Evolutionary conservation across 2,888 invertebrate genomes (phyloP), one percentile per base, ranked within the genome.

Genomic region (Silvanus unidentatus): DNA sequence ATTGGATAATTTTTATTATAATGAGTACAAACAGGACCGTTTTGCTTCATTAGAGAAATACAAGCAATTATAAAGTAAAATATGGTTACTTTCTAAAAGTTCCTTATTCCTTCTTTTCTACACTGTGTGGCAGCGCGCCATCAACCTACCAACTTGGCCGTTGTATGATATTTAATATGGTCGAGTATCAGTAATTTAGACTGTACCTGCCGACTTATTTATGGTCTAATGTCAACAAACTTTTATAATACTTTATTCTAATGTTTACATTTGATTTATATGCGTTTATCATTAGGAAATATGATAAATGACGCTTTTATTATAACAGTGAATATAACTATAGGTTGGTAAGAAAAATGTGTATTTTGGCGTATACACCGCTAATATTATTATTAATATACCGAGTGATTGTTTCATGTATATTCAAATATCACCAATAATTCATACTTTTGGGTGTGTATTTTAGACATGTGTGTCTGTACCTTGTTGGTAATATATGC

Each of bases 71-170:
- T 50, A 40, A 46, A 27, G 52, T 56, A 53, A 56, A 57, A 49
- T 57, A 57, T 53, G 50, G 47, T 38, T 39, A 53, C 53, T 54
- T 54, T 54, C 53, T 49, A 52, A 49, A n/a, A 57, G 49, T 52
- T 53, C 51, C 54, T 52, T 43, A 38, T 44, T 37, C n/a, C n/a
- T n/a, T n/a, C n/a, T n/a, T n/a, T n/a, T n/a, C n/a, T n/a, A n/a
- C n/a, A n/a, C n/a, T n/a, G n/a, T n/a, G n/a, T n/a, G n/a, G n/a
- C n/a, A n/a, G n/a, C n/a, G n/a, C n/a, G n/a, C n/a, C n/a, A n/a
- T n/a, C n/a, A n/a, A 22, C 3, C 22, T 47, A 50, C 49, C 38
- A 44, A 8, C 4, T 8, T 22, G 8, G 22, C 3, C 8, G 22
- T n/a, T 22, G 22, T 22, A 22, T 22, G 8, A 22, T 22, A 22